A percentile compares a stretch with the other conserved stretches of the same genome.
Conservation (phyloP, 2,797 vertebrate species). For the Cyclura pinguis region DNA sequence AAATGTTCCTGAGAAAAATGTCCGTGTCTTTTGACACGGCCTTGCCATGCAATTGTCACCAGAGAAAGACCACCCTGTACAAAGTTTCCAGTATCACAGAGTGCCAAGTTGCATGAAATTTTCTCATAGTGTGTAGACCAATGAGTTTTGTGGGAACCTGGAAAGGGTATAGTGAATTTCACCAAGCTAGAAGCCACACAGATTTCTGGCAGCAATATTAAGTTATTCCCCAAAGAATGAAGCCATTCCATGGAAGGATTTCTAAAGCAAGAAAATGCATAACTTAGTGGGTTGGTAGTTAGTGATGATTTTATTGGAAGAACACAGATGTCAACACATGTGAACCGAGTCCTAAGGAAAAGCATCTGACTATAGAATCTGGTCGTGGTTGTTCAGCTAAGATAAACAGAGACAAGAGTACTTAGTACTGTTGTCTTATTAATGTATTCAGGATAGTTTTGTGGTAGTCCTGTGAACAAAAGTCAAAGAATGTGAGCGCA, state of each 20-base stretch:
- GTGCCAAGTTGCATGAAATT: neutral
- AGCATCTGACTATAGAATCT: slow-evolving; percentile 42
- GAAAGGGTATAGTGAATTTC: neutral
- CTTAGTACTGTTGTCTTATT: neutral
- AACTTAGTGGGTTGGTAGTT: slow-evolving; percentile 49
- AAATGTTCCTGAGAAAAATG: slow-evolving; percentile 6
- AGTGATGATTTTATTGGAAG: slow-evolving; percentile 37
- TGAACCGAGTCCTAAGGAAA: slow-evolving; percentile 54
- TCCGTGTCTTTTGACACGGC: slow-evolving; percentile 3
- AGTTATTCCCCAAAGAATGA: slow-evolving; percentile 43
- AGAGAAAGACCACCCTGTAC: slow-evolving; percentile 21
- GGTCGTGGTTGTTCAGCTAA: slow-evolving; percentile 11
- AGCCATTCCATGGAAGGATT: slow-evolving; percentile 25
- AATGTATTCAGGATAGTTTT: neutral
- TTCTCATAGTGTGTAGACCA: neutral
- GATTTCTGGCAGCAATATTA: neutral
- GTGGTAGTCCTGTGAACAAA: neutral
- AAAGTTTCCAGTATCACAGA: neutral
- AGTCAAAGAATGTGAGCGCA: neutral
- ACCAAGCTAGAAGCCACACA: neutral
- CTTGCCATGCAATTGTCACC: neutral
- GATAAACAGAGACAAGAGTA: neutral
- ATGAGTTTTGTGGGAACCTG: fast-evolving
- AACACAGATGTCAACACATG: slow-evolving; percentile 50
- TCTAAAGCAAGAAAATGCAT: slow-evolving; percentile 43